These are phyloP conservation scores for Arremon brunneinucha DNA, from an alignment of 2,797 vertebrate genomes.

Conservation along the genomic window DNA sequence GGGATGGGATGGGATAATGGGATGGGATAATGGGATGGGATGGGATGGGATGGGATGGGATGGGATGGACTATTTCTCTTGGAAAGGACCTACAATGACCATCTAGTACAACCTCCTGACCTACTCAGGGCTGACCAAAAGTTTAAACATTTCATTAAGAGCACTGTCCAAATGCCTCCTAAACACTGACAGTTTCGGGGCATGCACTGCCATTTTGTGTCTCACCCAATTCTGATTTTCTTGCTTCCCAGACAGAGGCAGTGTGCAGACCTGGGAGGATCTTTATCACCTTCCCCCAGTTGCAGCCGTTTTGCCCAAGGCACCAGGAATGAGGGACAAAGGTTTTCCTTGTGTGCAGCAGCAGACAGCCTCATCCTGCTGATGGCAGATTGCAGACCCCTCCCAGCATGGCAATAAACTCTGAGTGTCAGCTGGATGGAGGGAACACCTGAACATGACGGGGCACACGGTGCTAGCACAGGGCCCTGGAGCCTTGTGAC, in stretches of 20 bases:
- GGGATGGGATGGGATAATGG: no score
- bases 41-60: not conserved
- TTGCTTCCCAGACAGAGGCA: not conserved
- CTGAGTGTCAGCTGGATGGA: not conserved
- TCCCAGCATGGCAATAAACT: not conserved
- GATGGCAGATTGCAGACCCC: not conserved
- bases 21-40: not conserved
- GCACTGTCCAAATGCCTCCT: not conserved
- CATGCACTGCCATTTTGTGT: not conserved
- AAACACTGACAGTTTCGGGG: not conserved
- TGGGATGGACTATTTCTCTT: not conserved
- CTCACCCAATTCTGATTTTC: not conserved
- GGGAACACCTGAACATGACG: not conserved
- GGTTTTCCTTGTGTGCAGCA: conserved; percentile 3
- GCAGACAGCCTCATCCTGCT: not conserved
- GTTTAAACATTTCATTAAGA: not conserved
- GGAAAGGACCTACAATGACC: not conserved
- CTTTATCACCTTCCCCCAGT: not conserved
- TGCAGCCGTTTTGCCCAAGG: not conserved
- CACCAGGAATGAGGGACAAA: conserved; percentile 30
- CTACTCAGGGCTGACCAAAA: not conserved
- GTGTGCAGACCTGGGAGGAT: not conserved
- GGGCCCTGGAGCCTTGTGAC: not conserved
- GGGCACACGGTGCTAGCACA: not conserved
- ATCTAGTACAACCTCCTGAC: not conserved